phyloP scores from a whole-genome alignment of 2,113 vertebrate genomes.

The Cepphus grylle region DNA sequence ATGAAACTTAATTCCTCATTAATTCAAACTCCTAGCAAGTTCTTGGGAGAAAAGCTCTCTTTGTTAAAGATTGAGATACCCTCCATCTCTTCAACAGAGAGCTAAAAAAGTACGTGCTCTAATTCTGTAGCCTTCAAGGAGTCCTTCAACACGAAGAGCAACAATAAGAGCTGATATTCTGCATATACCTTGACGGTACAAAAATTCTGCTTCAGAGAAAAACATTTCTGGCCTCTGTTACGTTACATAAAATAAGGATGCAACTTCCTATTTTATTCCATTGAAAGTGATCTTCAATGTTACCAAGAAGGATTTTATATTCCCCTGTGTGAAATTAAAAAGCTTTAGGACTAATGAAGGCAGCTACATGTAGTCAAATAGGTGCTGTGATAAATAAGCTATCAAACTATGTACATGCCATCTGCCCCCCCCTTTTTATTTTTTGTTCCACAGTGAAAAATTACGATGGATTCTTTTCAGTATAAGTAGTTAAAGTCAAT shows the following conservation, averaged over 20 bases:
- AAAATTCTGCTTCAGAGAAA: neutral
- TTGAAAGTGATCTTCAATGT: neutral
- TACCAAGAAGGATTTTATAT: neutral
- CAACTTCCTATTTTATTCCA: neutral
- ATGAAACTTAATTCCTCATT: slow-evolving; percentile 31
- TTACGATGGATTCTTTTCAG: neutral
- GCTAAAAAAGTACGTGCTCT: neutral
- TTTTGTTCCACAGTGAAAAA: neutral
- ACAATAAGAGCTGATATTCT: neutral
- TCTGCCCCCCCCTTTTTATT: neutral
- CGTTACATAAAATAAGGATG: neutral
- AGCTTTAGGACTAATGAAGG: neutral
- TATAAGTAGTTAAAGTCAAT: neutral
- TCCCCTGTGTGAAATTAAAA: neutral
- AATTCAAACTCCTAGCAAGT: slow-evolving; percentile 29
- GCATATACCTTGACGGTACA: neutral
- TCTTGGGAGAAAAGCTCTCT: neutral
- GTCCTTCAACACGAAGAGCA: neutral
- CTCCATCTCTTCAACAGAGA: neutral
- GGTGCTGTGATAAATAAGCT: neutral
- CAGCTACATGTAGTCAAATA: neutral
- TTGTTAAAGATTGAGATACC: neutral
- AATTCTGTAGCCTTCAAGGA: neutral
- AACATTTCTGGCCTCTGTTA: neutral
- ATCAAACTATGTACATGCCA: neutral